Percentiles rank a stretch among this genome's conserved stretches.
Conservation (phyloP, 2,888 invertebrate genomes). For the Lasioglossum pauxillum region DNA sequence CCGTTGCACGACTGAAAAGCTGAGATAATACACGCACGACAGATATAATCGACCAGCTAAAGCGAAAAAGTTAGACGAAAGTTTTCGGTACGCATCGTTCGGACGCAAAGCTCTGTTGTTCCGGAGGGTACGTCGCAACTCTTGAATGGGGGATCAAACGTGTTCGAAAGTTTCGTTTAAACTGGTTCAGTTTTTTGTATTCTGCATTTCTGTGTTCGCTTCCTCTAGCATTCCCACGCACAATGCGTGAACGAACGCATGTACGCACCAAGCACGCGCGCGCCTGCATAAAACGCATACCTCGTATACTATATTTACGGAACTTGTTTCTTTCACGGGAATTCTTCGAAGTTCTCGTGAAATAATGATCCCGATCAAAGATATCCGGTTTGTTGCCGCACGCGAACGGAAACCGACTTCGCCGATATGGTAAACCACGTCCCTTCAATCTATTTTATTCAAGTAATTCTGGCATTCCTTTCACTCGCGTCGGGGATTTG, state of each 20-base stretch:
- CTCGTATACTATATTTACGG: conserved; percentile 50
- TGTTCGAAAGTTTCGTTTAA: conserved; percentile 11
- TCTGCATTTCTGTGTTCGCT: background rate
- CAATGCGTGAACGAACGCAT: conserved; percentile 49
- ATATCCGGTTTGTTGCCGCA: conserved; percentile 34
- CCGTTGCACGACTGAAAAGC: conserved; percentile 31
- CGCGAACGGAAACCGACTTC: conserved; percentile 23
- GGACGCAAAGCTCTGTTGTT: background rate
- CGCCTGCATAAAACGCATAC: conserved; percentile 52
- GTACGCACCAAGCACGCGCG: conserved; percentile 56
- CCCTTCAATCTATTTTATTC: conserved; percentile 39
- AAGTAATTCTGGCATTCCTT: conserved; percentile 21
- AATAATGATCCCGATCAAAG: conserved; percentile 28
- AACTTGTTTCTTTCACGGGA: conserved; percentile 44
- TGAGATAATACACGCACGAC: conserved; percentile 20
- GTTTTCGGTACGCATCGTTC: conserved; percentile 16
- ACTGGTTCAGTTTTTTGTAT: background rate
- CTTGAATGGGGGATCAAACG: background rate
- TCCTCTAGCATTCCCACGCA: conserved; percentile 54
- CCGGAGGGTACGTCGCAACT: background rate
- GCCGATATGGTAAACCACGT: conserved; percentile 10
- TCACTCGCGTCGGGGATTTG: conserved; percentile 32
- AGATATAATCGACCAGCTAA: conserved; percentile 22
- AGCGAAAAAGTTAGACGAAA: conserved; percentile 30
- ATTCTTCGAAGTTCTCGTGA: conserved; percentile 31